phyloP scores from a whole-genome alignment of 1,140 invertebrate species.

The Adelges cooleyi region DNA sequence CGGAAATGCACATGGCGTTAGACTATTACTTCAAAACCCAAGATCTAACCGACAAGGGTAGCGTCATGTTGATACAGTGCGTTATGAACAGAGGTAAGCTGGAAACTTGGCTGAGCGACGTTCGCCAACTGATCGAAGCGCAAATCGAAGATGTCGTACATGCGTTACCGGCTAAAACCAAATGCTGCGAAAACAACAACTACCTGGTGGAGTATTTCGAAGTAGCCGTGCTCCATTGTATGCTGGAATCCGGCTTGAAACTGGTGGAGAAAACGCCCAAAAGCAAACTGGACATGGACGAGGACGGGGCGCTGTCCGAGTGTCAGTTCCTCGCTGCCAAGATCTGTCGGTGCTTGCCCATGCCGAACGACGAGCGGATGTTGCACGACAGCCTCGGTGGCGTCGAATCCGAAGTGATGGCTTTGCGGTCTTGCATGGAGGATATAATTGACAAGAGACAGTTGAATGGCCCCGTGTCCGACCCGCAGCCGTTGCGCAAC shows the following conservation, averaged over 20 bases:
- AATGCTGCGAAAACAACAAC: background rate
- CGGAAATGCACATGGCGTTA: slow-evolving; percentile 19
- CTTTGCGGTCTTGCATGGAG: slow-evolving; percentile 29
- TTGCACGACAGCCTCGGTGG: slow-evolving; percentile 31
- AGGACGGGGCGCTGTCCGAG: slow-evolving; percentile 43
- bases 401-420: slow-evolving; percentile 31
- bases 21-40: slow-evolving; percentile 12
- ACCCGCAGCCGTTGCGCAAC: background rate
- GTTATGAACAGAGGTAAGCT: slow-evolving; percentile 1
- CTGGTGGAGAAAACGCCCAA: background rate
- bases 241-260: slow-evolving; percentile 57
- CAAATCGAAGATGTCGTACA: background rate
- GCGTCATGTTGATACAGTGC: background rate
- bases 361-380: slow-evolving; percentile 30
- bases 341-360: slow-evolving; percentile 42
- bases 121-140: background rate
- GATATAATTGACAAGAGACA: slow-evolving; percentile 29
- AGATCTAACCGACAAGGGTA: background rate
- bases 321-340: slow-evolving; percentile 50
- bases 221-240: slow-evolving; percentile 60
- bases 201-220: slow-evolving; percentile 54
- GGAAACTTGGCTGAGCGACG: slow-evolving; percentile 7
- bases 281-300: slow-evolving; percentile 19
- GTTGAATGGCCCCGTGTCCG: slow-evolving; percentile 9
- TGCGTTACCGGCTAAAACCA: background rate